A percentile compares a stretch with the other conserved stretches of the same genome.
phyloP scores from a whole-genome alignment of 2,113 vertebrate species.

The Oriolus oriolus region DNA sequence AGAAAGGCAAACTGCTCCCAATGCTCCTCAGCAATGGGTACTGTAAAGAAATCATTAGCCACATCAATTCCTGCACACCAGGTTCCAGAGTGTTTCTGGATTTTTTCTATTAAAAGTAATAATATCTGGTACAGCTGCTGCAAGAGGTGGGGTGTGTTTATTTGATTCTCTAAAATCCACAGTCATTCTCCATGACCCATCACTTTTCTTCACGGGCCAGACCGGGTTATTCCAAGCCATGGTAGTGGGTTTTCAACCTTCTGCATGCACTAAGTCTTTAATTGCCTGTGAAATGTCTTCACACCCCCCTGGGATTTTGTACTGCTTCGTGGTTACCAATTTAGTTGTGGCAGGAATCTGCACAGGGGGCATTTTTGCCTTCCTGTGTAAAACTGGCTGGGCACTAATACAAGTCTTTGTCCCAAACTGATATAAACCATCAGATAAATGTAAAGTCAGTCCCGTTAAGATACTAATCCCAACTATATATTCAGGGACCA shows the following conservation, averaged over 20 bases:
- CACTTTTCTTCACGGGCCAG: not conserved
- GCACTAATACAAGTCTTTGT: not conserved
- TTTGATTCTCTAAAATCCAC: not conserved
- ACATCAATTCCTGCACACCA: too few relatives aligned
- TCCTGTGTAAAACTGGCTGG: not conserved
- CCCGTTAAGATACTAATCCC: not conserved
- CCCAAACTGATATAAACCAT: not conserved
- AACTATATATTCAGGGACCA: not conserved
- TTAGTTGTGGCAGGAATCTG: not conserved
- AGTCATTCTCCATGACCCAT: not conserved
- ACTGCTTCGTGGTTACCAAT: not conserved
- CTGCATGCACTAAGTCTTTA: not conserved
- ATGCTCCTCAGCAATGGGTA: too few relatives aligned
- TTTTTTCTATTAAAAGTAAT: not conserved
- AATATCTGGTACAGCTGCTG: not conserved
- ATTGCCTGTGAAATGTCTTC: not conserved
- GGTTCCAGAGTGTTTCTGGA: too few relatives aligned
- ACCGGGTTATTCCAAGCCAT: not conserved
- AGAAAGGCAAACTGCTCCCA: not conserved
- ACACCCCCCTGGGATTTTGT: not conserved
- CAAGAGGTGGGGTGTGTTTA: not conserved
- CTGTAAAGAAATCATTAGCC: not conserved
- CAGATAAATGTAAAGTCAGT: not conserved
- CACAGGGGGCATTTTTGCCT: not conserved
- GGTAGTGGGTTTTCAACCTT: not conserved